phyloP scores from a whole-genome alignment of 2,797 vertebrate genomes.

The Cynodonichthys magdalenae region DNA sequence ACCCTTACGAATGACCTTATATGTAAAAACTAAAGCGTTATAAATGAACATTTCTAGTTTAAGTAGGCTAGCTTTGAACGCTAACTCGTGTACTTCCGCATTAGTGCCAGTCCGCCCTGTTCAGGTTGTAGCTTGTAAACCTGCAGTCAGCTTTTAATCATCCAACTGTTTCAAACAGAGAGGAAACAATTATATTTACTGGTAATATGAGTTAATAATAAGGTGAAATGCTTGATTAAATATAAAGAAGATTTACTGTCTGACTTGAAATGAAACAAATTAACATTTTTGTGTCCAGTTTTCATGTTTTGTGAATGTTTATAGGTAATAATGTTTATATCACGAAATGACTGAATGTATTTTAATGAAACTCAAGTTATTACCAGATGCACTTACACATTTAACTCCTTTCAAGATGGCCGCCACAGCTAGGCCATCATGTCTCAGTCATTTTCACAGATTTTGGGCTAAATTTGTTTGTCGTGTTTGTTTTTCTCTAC shows the following conservation, averaged over 20 bases:
- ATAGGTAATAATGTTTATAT: too few species aligned
- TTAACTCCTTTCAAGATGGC: too few species aligned
- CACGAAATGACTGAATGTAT: too few species aligned
- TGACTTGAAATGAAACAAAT: background rate
- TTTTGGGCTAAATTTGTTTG: too few species aligned
- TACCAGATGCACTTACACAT: too few species aligned
- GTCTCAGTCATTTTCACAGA: too few species aligned
- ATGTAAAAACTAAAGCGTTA: accelerated
- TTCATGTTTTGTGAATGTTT: too few species aligned
- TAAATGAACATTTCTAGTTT: background rate
- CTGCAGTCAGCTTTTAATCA: background rate
- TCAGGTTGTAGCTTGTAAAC: slow-evolving; percentile 36
- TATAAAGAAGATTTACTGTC: background rate
- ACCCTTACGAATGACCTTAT: accelerated
- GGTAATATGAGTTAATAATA: background rate
- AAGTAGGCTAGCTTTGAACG: slow-evolving; percentile 33
- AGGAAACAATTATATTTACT: background rate
- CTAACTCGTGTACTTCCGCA: slow-evolving; percentile 70
- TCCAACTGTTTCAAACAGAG: background rate
- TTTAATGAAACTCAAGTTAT: too few species aligned
- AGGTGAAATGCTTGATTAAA: background rate
- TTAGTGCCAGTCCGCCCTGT: slow-evolving; percentile 45
- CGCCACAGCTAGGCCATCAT: too few species aligned
- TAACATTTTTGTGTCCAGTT: too few species aligned
- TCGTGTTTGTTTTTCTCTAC: slow-evolving; percentile 20